Evolutionary conservation across 2,797 vertebrate species (phyloP).

Genomic region (Bradypodion ventrale): DNA sequence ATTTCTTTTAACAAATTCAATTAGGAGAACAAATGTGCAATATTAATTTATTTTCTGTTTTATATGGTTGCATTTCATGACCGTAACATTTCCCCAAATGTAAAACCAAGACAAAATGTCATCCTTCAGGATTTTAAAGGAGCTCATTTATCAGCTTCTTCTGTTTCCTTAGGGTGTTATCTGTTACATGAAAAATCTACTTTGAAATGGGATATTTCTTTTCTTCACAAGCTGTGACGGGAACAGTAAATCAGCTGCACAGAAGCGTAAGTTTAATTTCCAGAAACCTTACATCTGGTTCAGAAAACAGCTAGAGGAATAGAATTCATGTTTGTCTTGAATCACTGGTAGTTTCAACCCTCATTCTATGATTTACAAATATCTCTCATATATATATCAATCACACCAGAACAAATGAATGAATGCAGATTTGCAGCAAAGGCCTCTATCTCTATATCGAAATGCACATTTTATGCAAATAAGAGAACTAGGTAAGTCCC

Average conservation of each 20-base stretch:
- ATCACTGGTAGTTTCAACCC: conserved; percentile 8
- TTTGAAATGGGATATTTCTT: conserved; percentile 55
- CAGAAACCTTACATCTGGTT: conserved; percentile 39
- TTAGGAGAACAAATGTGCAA: conserved; percentile 43
- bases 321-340: conserved; percentile 32
- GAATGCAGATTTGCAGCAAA: not conserved
- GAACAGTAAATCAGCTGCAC: conserved; percentile 54
- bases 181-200: conserved; percentile 44
- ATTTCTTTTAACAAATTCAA: conserved; percentile 15
- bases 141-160: conserved; percentile 40
- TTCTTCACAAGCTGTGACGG: conserved; percentile 47
- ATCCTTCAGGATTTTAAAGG: conserved; percentile 38
- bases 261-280: conserved; percentile 58
- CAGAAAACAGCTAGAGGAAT: conserved; percentile 37
- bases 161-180: conserved; percentile 55
- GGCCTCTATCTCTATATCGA: not conserved
- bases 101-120: conserved; percentile 49
- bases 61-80: conserved; percentile 16
- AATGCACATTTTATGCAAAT: not conserved
- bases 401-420: not conserved
- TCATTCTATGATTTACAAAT: conserved; percentile 7
- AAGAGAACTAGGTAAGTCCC: not conserved
- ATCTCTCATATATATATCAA: too few species aligned
- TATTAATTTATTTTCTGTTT: conserved; percentile 46
- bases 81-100: conserved; percentile 48